Evolutionary conservation across 2,888 invertebrate genomes (phyloP).

Genomic region (Orchesella flavescens): DNA sequence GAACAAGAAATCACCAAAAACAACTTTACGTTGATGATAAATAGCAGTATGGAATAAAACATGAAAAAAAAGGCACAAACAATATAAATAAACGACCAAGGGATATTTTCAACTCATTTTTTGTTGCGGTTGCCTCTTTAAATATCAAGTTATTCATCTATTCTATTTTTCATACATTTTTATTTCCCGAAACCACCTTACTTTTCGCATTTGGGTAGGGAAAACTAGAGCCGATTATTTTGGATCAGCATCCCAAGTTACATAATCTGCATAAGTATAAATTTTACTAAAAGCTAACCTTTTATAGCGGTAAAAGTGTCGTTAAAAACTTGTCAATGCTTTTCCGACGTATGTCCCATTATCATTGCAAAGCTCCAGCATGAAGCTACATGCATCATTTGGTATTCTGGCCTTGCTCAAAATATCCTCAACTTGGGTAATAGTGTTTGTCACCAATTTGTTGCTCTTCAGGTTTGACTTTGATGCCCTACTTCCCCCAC

Average conservation of each 20-base stretch:
- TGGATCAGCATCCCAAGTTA: conserved; percentile 52
- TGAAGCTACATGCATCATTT: neutral
- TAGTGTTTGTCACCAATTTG: neutral
- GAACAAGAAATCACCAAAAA: no score
- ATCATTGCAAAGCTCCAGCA: conserved; percentile 13
- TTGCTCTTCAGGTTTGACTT: neutral
- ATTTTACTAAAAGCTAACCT: conserved; percentile 49
- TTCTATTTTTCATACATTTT: no score
- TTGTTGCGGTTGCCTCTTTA: no score
- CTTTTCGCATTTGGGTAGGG: no score
- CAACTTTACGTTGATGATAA: no score
- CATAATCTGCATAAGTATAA: conserved; percentile 57
- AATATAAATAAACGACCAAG: no score
- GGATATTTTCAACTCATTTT: no score
- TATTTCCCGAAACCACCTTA: no score
- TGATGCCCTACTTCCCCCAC: neutral
- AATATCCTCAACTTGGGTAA: conserved; percentile 14
- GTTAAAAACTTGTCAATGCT: conserved; percentile 43
- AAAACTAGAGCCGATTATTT: conserved; percentile 11
- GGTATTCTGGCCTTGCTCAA: conserved; percentile 27
- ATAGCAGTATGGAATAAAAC: no score
- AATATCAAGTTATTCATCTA: no score
- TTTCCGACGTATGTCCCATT: conserved; percentile 34
- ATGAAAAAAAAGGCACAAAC: no score
- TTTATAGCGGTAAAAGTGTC: conserved; percentile 43